A percentile compares a stretch with the other conserved stretches of the same genome.
These are phyloP conservation scores for Drosophila grimshawi DNA, from an alignment of 1,140 invertebrate species.

Conservation along the genomic window DNA sequence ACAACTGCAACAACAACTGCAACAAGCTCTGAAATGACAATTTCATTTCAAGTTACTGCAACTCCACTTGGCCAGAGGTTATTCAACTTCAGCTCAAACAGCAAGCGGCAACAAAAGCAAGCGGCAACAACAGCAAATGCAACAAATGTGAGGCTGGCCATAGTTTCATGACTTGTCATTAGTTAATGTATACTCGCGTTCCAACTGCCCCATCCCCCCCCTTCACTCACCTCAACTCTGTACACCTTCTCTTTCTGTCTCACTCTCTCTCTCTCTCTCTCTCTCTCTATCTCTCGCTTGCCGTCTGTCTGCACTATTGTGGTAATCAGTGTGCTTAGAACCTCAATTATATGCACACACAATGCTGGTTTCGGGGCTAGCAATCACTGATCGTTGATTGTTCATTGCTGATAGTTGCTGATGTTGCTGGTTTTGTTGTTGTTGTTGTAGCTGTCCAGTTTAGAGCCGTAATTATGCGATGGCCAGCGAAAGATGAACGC, in stretches of 20 bases:
- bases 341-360: constrained; percentile 57
- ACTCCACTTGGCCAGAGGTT: constrained; percentile 42
- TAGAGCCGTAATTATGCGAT: constrained; percentile 19
- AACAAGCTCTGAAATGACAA: constrained; percentile 74
- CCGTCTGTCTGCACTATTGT: not conserved
- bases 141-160: constrained; percentile 16
- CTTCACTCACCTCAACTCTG: too few relatives aligned
- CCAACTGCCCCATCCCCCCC: not conserved
- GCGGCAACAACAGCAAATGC: constrained; percentile 11
- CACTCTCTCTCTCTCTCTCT: not conserved
- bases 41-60: constrained; percentile 66
- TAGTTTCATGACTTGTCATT: constrained; percentile 71
- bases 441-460: constrained; percentile 8
- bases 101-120: constrained; percentile 2
- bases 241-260: not conserved
- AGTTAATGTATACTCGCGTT: constrained; percentile 60
- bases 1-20: constrained; percentile 64
- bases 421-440: constrained; percentile 1
- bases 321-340: constrained; percentile 54
- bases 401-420: constrained; percentile 2
- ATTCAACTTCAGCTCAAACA: constrained; percentile 52
- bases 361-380: constrained; percentile 24
- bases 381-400: constrained; percentile 26
- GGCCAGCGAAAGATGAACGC: not conserved
- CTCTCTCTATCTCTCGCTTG: not conserved